These are phyloP conservation scores for Phataginus tricuspis DNA, from an alignment of 2,797 vertebrate species.

Conservation along the genomic window DNA sequence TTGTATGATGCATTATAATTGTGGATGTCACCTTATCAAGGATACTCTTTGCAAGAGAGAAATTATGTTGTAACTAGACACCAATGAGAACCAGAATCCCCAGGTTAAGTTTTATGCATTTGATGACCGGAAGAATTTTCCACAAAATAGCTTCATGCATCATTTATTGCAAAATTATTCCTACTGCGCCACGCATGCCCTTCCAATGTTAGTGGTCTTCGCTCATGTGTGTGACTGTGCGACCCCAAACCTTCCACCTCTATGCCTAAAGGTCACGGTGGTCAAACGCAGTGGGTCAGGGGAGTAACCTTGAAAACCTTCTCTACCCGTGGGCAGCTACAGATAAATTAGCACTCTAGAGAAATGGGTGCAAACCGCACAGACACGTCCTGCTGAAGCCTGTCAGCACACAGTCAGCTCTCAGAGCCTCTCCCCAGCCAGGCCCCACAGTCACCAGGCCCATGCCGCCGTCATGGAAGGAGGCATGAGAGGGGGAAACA, in stretches of 20 bases:
- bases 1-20: background rate
- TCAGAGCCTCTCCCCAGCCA: background rate
- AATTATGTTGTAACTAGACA: background rate
- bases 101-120: background rate
- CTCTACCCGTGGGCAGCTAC: background rate
- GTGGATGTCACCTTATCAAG: background rate
- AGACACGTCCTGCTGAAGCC: background rate
- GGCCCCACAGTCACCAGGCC: background rate
- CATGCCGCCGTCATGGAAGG: no score
- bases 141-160: background rate
- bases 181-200: background rate
- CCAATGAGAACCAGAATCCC: background rate
- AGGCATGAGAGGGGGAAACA: no score
- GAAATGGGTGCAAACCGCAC: no score
- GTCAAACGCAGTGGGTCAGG: background rate
- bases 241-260: background rate
- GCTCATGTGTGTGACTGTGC: background rate
- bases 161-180: background rate
- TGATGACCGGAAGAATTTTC: background rate
- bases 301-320: background rate
- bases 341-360: background rate
- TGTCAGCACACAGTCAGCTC: fast-evolving
- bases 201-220: background rate
- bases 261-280: background rate
- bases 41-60: background rate